Evolutionary conservation across 2,113 vertebrate species (phyloP).

Genomic region (Monarcha castaneiventris): DNA sequence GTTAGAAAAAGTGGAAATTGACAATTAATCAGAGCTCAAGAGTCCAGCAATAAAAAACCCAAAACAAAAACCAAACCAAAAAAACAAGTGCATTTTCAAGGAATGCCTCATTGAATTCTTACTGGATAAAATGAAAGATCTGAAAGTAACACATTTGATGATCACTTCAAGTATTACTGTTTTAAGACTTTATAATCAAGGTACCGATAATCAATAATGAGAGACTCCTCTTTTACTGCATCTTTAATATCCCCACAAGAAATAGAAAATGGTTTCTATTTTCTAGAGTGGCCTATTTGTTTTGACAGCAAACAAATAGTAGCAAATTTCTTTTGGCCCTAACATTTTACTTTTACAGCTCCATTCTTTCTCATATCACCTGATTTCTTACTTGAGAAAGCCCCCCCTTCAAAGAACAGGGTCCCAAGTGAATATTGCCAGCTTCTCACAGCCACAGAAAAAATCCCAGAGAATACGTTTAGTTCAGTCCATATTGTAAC

Average conservation of each 20-base stretch:
- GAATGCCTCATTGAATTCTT: not conserved
- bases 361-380: not conserved
- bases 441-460: not conserved
- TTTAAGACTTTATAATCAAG: not conserved
- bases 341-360: not conserved
- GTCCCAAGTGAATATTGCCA: not conserved
- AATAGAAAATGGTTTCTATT: not conserved
- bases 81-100: not conserved
- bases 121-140: not conserved
- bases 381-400: not conserved
- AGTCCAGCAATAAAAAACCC: not conserved
- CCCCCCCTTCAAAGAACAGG: not conserved
- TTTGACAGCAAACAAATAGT: not conserved
- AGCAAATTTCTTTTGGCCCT: not conserved
- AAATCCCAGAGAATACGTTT: not conserved
- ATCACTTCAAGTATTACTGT: not conserved
- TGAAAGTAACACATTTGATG: not conserved
- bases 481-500: not conserved
- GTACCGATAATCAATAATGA: not conserved
- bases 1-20: slow-evolving; percentile 55
- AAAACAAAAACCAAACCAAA: not conserved
- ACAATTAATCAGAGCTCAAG: slow-evolving; percentile 12
- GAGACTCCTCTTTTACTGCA: not conserved
- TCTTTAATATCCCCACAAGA: not conserved
- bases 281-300: not conserved